Evolutionary conservation across 2,888 invertebrate genomes (phyloP).

Genomic region (Ophion ventricosus): DNA sequence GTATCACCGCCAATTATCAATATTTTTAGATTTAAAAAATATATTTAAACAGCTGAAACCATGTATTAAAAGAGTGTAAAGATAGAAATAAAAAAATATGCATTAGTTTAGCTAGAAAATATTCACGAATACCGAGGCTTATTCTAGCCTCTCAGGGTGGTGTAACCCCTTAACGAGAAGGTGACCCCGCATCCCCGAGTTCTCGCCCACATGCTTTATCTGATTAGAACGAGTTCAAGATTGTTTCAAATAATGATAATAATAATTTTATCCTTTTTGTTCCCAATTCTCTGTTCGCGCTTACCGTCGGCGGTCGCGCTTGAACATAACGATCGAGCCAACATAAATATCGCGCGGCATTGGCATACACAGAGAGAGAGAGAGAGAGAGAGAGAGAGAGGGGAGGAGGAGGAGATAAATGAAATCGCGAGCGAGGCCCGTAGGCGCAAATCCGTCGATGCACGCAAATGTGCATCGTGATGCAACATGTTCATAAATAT

Average conservation of each 20-base stretch:
- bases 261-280: conserved; percentile 34
- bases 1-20: too few relatives aligned
- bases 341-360: conserved; percentile 69
- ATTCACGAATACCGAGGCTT: too few relatives aligned
- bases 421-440: conserved; percentile 59
- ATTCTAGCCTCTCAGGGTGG: too few relatives aligned
- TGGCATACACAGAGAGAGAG: conserved; percentile 30
- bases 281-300: conserved; percentile 46
- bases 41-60: too few relatives aligned
- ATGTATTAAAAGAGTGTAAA: too few relatives aligned
- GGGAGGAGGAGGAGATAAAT: conserved; percentile 54
- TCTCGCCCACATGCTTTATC: conserved; percentile 72
- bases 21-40: too few relatives aligned
- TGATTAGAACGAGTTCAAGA: conserved; percentile 72
- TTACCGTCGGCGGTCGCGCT: conserved; percentile 65
- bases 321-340: conserved; percentile 77
- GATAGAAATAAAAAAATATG: too few relatives aligned
- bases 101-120: too few relatives aligned
- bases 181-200: conserved; percentile 63
- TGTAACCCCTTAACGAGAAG: too few relatives aligned
- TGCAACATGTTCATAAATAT: conserved; percentile 44
- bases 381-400: conserved; percentile 32
- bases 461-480: conserved; percentile 50
- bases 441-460: conserved; percentile 54
- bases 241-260: conserved; percentile 7